These are phyloP conservation scores for Ceratina australensis DNA, from an alignment of 1,140 invertebrate species.

Conservation along the genomic window DNA sequence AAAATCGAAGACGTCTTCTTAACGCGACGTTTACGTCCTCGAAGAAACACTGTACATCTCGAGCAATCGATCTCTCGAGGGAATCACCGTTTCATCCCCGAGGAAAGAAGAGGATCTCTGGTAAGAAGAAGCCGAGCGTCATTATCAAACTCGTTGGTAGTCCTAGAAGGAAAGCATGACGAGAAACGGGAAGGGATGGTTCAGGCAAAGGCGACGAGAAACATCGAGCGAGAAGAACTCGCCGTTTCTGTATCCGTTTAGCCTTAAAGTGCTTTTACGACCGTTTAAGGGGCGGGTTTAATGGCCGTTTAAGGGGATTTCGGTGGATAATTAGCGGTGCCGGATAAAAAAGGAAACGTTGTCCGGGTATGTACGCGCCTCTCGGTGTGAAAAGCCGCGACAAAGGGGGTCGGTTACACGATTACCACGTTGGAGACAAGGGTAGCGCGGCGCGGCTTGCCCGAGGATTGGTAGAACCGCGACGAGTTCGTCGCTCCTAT, in stretches of 20 bases:
- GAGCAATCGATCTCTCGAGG: constrained; percentile 1
- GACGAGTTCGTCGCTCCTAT: constrained; percentile 31
- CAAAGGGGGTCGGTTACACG: constrained; percentile 73
- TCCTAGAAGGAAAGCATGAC: background rate
- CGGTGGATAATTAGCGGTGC: constrained; percentile 67
- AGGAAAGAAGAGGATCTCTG: constrained; percentile 24
- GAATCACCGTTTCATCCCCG: constrained; percentile 1
- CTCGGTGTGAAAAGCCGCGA: constrained; percentile 63
- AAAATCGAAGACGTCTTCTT: constrained; percentile 15
- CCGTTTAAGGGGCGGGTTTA: constrained; percentile 66
- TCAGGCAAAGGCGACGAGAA: background rate
- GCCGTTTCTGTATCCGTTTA: constrained; percentile 57
- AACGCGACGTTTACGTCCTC: constrained; percentile 22
- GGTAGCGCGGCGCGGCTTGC: constrained; percentile 18
- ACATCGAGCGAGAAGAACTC: constrained; percentile 21
- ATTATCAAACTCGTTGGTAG: constrained; percentile 49
- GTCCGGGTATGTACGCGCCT: constrained; percentile 36
- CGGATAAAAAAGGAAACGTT: constrained; percentile 44
- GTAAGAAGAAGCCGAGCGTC: constrained; percentile 31
- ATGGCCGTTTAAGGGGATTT: constrained; percentile 73
- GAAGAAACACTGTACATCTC: background rate
- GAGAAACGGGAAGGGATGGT: no score
- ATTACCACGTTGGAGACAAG: constrained; percentile 57
- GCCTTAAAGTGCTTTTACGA: constrained; percentile 62
- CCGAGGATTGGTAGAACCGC: constrained; percentile 43